phyloP scores from a whole-genome alignment of 2,113 vertebrate species.

The Peucedramus taeniatus region DNA sequence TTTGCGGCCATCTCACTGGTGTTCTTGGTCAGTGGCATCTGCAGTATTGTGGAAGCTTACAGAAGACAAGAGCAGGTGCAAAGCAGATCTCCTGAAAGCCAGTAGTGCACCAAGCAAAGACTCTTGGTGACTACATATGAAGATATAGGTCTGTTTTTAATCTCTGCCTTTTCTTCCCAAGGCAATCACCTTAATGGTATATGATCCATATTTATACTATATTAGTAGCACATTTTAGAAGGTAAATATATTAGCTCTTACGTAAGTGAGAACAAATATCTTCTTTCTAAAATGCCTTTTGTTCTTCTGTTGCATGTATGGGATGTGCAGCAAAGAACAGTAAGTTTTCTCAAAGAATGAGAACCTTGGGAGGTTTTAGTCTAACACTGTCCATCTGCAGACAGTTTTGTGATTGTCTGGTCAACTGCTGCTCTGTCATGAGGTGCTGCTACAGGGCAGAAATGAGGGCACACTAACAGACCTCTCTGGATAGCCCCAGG shows the following conservation, averaged over 20 bases:
- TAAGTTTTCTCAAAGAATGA: background rate
- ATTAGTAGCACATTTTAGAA: slow-evolving; percentile 52
- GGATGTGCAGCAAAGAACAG: background rate
- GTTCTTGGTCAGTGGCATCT: slow-evolving; percentile 82
- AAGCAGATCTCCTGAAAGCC: slow-evolving; percentile 25
- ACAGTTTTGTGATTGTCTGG: background rate
- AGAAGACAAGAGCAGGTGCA: slow-evolving; percentile 21
- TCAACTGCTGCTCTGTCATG: background rate
- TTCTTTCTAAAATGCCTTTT: slow-evolving; percentile 51
- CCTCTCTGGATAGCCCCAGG: background rate
- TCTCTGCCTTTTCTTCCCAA: slow-evolving; percentile 42
- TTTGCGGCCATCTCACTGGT: slow-evolving; percentile 83
- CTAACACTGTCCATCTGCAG: background rate
- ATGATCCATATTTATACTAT: slow-evolving; percentile 38
- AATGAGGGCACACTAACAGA: background rate
- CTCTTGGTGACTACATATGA: background rate
- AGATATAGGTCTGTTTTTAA: slow-evolving; percentile 45
- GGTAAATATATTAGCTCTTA: slow-evolving; percentile 40
- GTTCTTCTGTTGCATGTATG: slow-evolving; percentile 1
- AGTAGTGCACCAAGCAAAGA: background rate
- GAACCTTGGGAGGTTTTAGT: background rate
- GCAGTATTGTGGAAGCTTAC: slow-evolving; percentile 67
- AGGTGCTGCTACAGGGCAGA: background rate
- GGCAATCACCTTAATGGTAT: slow-evolving; percentile 15
- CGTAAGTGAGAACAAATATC: slow-evolving; percentile 33